These are phyloP conservation scores for Tupiocoris notatus DNA, from an alignment of 2,888 invertebrate genomes.

Conservation along the genomic window DNA sequence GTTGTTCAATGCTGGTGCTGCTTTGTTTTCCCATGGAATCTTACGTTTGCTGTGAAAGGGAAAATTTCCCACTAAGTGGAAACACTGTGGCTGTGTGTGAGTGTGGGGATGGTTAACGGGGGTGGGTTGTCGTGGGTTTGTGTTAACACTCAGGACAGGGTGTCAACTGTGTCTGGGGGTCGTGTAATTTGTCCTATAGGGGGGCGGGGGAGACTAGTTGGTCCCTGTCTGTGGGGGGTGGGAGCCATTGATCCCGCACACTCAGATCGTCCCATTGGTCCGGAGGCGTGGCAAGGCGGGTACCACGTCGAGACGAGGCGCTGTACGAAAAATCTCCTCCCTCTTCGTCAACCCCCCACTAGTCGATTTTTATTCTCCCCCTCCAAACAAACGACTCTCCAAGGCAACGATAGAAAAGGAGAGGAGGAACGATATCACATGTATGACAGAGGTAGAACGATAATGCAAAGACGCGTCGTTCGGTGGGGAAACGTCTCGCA, in stretches of 20 bases:
- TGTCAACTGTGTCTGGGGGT: slow-evolving; percentile 47
- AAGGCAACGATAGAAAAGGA: neutral
- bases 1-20: too few relatives aligned
- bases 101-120: slow-evolving; percentile 35
- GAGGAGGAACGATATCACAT: neutral
- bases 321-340: slow-evolving; percentile 17
- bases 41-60: neutral
- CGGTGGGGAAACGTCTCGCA: neutral
- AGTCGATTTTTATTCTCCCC: neutral
- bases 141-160: slow-evolving; percentile 48
- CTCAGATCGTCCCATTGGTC: slow-evolving; percentile 45
- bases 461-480: too few relatives aligned
- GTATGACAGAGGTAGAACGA: neutral
- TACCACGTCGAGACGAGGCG: neutral
- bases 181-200: slow-evolving; percentile 47
- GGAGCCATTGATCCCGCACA: slow-evolving; percentile 46
- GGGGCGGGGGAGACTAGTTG: neutral
- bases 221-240: slow-evolving; percentile 20
- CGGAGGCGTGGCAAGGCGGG: slow-evolving; percentile 41
- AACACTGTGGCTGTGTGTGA: neutral
- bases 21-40: too few relatives aligned
- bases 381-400: neutral
- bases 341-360: neutral
- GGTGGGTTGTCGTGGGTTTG: slow-evolving; percentile 43
- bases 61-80: neutral